Base-by-base conservation (phyloP, 2,797 vertebrate species). In the Pangasius larnaudii region DNA sequence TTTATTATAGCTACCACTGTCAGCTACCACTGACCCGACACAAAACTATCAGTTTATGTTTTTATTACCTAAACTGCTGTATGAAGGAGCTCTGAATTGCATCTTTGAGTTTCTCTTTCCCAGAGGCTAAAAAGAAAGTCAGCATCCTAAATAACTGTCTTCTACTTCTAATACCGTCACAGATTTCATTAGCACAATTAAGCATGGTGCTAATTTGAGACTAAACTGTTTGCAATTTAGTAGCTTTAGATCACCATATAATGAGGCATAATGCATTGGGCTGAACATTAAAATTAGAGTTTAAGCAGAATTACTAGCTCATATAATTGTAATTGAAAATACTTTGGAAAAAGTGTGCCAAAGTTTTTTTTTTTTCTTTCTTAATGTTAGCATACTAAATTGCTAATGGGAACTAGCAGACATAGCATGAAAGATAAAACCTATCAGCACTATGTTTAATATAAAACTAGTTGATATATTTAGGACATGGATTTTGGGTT, bases 51-150 rank as follows among this genome's bases (percentile, higher is more conserved):
- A n/a, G 18, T 33, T 75, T 63, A 77, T 63, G 39, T 5, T 24
- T 86, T 86, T 78, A 86, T 78, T 78, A 86, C 72, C 19, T 22
- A 51, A 46, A 33, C 39, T 51, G 42, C 14, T 75, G 36, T 58
- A 11, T 42, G 8, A 46, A n/a, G 33, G 19, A 39, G 63, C 30
- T 67, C 10, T n/a, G 36, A 30, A 83, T 30, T 83, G 58, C 42
- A 49, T 46, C 81, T 65, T 46, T 84, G 22, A 5, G 13, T 8
- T 42, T 61, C 36, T 39, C 7, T 49, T 84, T 51, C 7, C 16
- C 61, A 67, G 5, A 67, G 46, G 27, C 27, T 49, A 11, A 2
- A 61, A 16, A 59, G 3, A 39, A 61, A 22, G 5, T 39, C 11
- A 42, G 56, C 36, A 61, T 81, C 79, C 24, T 30, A 51, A 84